Base-by-base conservation (phyloP, 2,797 vertebrate genomes). In the Danio albolineatus region DNA sequence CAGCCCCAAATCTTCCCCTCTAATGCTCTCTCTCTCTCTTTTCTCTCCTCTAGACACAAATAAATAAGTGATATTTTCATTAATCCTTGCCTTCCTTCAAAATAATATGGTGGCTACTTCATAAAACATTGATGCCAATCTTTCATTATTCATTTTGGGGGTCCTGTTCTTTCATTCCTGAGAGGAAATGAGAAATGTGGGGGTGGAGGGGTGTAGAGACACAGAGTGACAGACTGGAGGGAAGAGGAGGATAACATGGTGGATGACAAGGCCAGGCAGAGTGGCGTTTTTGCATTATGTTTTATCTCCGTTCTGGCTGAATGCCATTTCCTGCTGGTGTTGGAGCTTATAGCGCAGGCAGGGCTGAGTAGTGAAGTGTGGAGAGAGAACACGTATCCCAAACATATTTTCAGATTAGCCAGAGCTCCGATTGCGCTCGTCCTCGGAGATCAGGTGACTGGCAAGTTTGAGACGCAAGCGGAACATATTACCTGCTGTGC, bases 91-190 rank as follows among this genome's bases (percentile, higher is more conserved):
- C 83, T 85, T 85, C 83, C 84, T 92, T 88, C 83, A 92, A 92
- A 94, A 93, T 94, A 92, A 89, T 91, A 92, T 88, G 91, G 91
- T 89, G 92, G 93, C 93, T 93, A 92, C 89, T 92, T 94, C 90
- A 90, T 94, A 93, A 94, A 94, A 94, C 94, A 95, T 95, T 93
- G 90, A 94, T 94, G 80, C 56, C 80, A 81, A 83, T 83, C 83
- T 84, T 88, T 82, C 86, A 88, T 89, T 86, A 89, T 89, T 89
- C 85, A 88, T 87, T 85, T 77, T 86, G 71, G 83, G 80, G 80
- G 83, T 87, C 84, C 79, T 86, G 85, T 87, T 88, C 82, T 82
- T 86, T 87, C 88, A 83, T 85, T 85, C 80, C 78, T 78, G 73
- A 83, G 81, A 87, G 86, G 89, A 90, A 90, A 89, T 90, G 82